These are phyloP conservation scores for Acanthaster planci DNA, from an alignment of 35 echinoderm and acorn worm genomes.

Conservation along the genomic window DNA sequence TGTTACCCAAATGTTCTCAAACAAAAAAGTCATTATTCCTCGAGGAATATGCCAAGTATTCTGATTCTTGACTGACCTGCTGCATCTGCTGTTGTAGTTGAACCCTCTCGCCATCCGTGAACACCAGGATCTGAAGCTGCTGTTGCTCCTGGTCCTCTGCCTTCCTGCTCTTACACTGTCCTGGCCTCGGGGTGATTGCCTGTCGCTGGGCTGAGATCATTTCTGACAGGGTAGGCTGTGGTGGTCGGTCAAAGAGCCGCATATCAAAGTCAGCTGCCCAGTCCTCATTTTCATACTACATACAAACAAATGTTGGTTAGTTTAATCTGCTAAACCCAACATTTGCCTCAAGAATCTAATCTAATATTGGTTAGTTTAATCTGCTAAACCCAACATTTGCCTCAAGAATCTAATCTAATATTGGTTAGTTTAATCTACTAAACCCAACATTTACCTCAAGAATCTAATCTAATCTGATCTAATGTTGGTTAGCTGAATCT, in stretches of 20 bases:
- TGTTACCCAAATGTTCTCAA: too few species aligned
- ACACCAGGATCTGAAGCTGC: conserved; percentile 30
- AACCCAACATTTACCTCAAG: too few species aligned
- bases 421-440: too few species aligned
- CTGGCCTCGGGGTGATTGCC: neutral
- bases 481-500: too few species aligned
- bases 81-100: conserved; percentile 87
- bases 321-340: too few species aligned
- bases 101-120: conserved; percentile 43
- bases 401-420: too few species aligned
- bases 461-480: too few species aligned
- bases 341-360: too few species aligned
- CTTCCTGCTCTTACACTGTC: neutral
- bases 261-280: conserved; percentile 53
- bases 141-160: neutral
- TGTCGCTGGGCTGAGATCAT: conserved; percentile 32
- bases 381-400: too few species aligned
- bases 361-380: too few species aligned
- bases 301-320: neutral
- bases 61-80: conserved; percentile 47
- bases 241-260: conserved; percentile 19
- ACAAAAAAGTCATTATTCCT: too few species aligned
- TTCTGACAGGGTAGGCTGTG: conserved; percentile 14
- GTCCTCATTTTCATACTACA: conserved; percentile 37
- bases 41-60: too few species aligned